Evolutionary conservation across 2,113 vertebrate genomes (phyloP), one percentile per base, ranked within the genome.

Genomic region (Rhegmatorhina hoffmannsi): DNA sequence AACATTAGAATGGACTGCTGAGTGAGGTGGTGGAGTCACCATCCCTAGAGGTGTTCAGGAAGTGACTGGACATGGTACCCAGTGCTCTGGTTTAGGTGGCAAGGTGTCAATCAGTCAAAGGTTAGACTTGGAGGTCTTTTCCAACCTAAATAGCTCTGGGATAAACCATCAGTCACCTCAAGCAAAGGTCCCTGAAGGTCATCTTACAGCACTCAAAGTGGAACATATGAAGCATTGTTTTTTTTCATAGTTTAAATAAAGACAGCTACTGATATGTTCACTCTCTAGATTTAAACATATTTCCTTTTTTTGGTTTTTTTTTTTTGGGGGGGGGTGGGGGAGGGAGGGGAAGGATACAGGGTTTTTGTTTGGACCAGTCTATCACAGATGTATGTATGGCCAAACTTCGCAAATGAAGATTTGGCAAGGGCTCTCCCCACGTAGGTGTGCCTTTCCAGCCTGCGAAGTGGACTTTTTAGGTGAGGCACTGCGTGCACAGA

Each of bases 191-290:
- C 7, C 12, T 29, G 8, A 43, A 17, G 19, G 7, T 49, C 17
- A 34, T 28, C 19, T 72, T 63, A 13, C 1, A 40, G 7, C 4
- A 20, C 8, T 21, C 15, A 29, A 47, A 73, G 15, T 14, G 68
- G 4, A 70, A 8, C 13, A 13, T 20, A 24, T 17, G 43, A 24
- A 70, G 40, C 2, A 7, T 18, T 5, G 6, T 0, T 4, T 13
- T 23, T 10, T 63, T 58, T 67, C 17, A n/a, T 9, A 31, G 24
- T 16, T 53, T 60, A 36, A 40, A 24, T n/a, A 64, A 82, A 25
- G 7, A 6, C 18, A 77, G 14, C 8, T 74, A 26, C 8, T 52
- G 16, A 0, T 23, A 12, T 3, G 3, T 53, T 70, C 3, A 18
- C 53, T 8, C 18, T 62, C 49, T 36, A 36, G 17, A 31, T 47